Conservation (phyloP, 2,113 vertebrate species). For the Rafetus swinhoei region DNA sequence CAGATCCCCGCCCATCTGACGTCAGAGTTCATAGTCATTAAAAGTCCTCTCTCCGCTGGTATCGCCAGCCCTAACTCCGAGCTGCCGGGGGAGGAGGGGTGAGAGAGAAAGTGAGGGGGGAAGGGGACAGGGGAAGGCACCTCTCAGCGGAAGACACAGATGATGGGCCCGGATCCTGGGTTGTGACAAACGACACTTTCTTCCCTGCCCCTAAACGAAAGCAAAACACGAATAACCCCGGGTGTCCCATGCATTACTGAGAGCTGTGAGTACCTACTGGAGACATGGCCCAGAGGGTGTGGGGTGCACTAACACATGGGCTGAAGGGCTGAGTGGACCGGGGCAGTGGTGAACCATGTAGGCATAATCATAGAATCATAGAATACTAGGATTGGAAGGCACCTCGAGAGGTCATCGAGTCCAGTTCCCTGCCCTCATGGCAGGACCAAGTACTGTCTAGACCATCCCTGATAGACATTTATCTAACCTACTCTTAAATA, state of each 20-base stretch:
- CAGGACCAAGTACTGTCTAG: too few species aligned
- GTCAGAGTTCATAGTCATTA: neutral
- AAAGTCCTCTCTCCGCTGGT: neutral
- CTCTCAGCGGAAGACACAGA: slow-evolving; percentile 41
- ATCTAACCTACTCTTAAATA: too few species aligned
- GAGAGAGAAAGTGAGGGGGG: neutral
- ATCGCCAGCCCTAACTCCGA: neutral
- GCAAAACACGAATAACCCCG: neutral
- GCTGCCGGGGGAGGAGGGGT: accelerated
- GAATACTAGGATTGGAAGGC: too few species aligned
- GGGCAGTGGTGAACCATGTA: neutral
- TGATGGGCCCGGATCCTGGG: neutral
- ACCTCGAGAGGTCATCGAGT: too few species aligned
- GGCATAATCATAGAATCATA: too few species aligned
- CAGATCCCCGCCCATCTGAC: neutral
- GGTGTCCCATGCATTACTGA: neutral
- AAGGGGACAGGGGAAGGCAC: neutral
- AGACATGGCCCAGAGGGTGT: too few species aligned
- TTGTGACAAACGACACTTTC: slow-evolving; percentile 5
- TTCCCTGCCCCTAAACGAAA: neutral
- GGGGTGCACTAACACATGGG: too few species aligned
- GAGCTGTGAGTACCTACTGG: neutral
- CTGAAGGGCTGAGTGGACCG: too few species aligned
- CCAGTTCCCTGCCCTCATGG: too few species aligned
- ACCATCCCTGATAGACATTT: too few species aligned